These are phyloP conservation scores for Ochlodes sylvanus DNA, from an alignment of 2,888 invertebrate genomes.

Conservation along the genomic window DNA sequence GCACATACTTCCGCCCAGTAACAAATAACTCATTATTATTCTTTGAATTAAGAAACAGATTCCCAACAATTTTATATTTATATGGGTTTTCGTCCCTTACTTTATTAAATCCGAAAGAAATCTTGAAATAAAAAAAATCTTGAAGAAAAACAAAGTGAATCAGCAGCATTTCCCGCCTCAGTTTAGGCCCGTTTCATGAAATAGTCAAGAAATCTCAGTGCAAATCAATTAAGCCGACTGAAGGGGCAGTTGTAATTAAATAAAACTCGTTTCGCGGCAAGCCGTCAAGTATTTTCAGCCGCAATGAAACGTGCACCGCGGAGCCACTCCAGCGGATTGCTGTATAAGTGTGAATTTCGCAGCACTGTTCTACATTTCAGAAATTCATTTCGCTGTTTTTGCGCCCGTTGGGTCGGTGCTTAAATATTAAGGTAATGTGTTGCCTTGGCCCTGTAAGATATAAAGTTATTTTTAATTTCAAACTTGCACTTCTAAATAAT, in stretches of 20 bases:
- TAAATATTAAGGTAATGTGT: too few relatives aligned
- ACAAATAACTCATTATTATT: too few relatives aligned
- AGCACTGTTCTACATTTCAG: background rate
- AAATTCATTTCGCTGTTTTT: background rate
- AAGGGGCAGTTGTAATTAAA: slow-evolving; percentile 15
- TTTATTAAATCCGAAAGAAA: background rate
- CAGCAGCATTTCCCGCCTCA: background rate
- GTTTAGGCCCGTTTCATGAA: background rate
- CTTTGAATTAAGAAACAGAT: too few relatives aligned
- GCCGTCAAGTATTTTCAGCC: background rate
- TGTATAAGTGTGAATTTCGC: slow-evolving; percentile 10
- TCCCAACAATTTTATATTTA: too few relatives aligned
- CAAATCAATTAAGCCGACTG: slow-evolving; percentile 12
- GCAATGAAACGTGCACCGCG: slow-evolving; percentile 5
- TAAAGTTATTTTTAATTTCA: too few relatives aligned
- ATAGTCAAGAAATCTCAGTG: background rate
- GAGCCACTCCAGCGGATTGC: background rate
- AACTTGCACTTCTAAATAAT: too few relatives aligned
- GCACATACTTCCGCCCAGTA: too few relatives aligned
- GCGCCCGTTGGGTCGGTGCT: background rate
- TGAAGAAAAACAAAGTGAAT: background rate
- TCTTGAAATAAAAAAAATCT: too few relatives aligned
- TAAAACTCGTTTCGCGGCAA: slow-evolving; percentile 5
- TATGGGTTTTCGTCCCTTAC: too few relatives aligned
- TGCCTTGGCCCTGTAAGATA: too few relatives aligned